Conservation (phyloP, 2,113 vertebrate genomes). For the Paedocypris sp. region DNA sequence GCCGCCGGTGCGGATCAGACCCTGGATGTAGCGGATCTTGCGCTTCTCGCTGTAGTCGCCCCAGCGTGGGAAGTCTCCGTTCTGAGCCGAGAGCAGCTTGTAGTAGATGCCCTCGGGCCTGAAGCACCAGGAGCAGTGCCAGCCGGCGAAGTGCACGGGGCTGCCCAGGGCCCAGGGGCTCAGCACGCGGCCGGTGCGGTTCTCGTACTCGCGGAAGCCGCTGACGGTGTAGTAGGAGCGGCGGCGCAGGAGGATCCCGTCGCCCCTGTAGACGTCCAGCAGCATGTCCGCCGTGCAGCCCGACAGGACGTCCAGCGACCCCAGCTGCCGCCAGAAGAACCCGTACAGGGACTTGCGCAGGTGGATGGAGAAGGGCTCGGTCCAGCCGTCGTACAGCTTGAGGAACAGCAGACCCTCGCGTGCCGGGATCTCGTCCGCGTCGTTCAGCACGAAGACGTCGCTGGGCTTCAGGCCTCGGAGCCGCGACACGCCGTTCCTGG, state of each 20-base stretch:
- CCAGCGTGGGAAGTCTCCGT: conserved; percentile 83
- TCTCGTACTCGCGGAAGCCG: conserved; percentile 71
- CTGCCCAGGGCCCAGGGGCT: conserved; percentile 77
- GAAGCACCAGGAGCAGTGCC: conserved; percentile 89
- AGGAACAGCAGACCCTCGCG: conserved; percentile 75
- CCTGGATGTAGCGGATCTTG: conserved; percentile 72
- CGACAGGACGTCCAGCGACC: conserved; percentile 72
- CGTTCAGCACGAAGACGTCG: conserved; percentile 74
- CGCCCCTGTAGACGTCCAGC: conserved; percentile 61
- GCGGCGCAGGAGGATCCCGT: conserved; percentile 73
- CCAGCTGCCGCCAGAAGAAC: conserved; percentile 82
- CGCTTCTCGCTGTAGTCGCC: conserved; percentile 77
- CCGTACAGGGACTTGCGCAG: conserved; percentile 81
- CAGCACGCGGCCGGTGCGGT: conserved; percentile 69
- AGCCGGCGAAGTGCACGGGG: conserved; percentile 77
- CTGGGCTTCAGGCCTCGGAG: conserved; percentile 63
- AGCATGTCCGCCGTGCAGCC: conserved; percentile 79
- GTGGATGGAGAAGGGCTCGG: conserved; percentile 77
- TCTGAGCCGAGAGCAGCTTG: conserved; percentile 79
- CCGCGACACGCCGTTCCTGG: conserved; percentile 64
- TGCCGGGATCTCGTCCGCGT: conserved; percentile 76
- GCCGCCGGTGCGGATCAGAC: conserved; percentile 74
- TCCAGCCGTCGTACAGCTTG: conserved; percentile 77
- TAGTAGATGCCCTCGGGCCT: conserved; percentile 75
- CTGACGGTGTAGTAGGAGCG: conserved; percentile 76